Base-by-base conservation (phyloP, 2,797 vertebrate species). In the Ctenopoma kingsleyae region DNA sequence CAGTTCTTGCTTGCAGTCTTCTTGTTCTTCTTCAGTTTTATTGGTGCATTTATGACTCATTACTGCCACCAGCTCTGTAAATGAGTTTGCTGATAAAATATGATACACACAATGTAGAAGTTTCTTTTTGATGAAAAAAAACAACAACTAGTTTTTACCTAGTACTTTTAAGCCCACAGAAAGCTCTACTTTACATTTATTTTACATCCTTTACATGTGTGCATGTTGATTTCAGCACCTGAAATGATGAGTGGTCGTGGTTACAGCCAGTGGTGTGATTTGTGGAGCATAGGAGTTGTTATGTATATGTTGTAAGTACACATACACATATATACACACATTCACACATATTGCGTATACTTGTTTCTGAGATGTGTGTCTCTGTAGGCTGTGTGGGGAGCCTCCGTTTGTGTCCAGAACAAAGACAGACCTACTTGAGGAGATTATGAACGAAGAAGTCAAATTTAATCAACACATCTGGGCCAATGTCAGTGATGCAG, bases 241-340 rank as follows among this genome's bases (percentile, higher is more conserved):
- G 96, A 97, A 93, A 94, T 99, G 87, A 95, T 96, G 90, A 92
- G 92, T 64, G 94, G 92, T 69, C 94, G 93, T 10, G 93, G 96
- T 74, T 98, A 96, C 80, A 97, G 94, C 81, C 95, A 96, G 66
- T 95, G 95, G 92, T 95, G 96, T 88, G 97, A 97, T 71, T 89
- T 96, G 78, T 98, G 95, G 96, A 98, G 97, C 92, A 93, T 95
- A 79, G 97, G 96, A 76, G 93, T 98, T 89, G 94, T 98, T 85
- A 98, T 96, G 96, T 97, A 96, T 87, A 95, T 94, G 88, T 87
- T 97, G 97, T 98, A 95, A 96, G 96, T 85, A 87, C 40, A 54
- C 25, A 11, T 25, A 63, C 30, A 68, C 11, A 58, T 13, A 46
- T 56, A 55, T 30, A 48, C 22, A 17, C 4, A 23, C 17, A 61